Evolutionary conservation across 1,140 invertebrate genomes (phyloP), one percentile per base, ranked within the genome.

Genomic region (Ips nitidus): DNA sequence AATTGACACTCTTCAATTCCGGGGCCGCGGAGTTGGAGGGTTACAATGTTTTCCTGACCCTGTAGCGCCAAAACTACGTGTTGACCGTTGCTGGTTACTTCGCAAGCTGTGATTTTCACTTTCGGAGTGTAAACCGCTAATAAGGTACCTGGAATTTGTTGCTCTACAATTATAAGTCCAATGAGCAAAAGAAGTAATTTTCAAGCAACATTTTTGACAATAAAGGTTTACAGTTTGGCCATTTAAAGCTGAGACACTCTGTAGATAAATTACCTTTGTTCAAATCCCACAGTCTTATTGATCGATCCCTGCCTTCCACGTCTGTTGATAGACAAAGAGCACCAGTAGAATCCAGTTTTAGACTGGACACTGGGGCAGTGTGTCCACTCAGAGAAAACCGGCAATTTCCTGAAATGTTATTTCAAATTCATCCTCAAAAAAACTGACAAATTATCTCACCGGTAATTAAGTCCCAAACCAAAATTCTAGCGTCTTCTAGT

Each of bases 391-490:
- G 80, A 3, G 86, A 90, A 79, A 87, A 86, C n/a, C 89, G 83
- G 72, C 88, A 90, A 76, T 90, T 89, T 7, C 89, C 89, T 89
- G 74, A 36, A 2, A 37, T 42, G 37, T 52, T 66, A 43, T 43
- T 36, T 8, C 40, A 40, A 4, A 52, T 41, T 37, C 22, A 22
- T 22, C 22, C 22, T 22, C 22, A 22, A 22, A 22, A 22, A 22
- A 22, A 47, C 6, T 50, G 3, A 50, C 22, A 7, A 50, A 47
- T 8, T 4, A 40, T 41, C 68, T 81, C 81, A 84, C 92, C 93
- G 53, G 92, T 94, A n/a, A 91, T 88, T 1, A 95, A 83, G 81
- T 94, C 92, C 91, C 92, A 94, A 5, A 94, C 89, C n/a, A 93
- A 80, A 53, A 95, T 88, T 73, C 88, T 85, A 22, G 90, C 88